phyloP scores from a whole-genome alignment of 2,797 vertebrate species.

The Sciurus carolinensis region DNA sequence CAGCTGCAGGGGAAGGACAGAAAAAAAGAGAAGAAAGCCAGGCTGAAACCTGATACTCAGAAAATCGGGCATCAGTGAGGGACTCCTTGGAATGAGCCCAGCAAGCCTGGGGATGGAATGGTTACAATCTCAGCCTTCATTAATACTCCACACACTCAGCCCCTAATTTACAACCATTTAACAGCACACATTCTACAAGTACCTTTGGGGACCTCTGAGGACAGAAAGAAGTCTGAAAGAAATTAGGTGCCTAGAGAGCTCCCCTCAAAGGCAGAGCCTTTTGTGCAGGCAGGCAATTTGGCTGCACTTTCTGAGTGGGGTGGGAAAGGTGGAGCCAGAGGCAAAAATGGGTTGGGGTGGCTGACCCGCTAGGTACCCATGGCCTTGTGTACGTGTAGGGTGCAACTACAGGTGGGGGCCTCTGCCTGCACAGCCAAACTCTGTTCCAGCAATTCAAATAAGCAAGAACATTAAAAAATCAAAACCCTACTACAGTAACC shows the following conservation, averaged over 20 bases:
- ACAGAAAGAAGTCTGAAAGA: constrained; percentile 69
- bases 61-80: constrained; percentile 77
- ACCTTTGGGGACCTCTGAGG: constrained; percentile 71
- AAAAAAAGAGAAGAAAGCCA: constrained; percentile 62
- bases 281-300: neutral
- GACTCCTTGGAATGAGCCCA: constrained; percentile 82
- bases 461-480: neutral
- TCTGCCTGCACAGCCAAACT: neutral
- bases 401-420: neutral
- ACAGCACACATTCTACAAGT: constrained; percentile 86
- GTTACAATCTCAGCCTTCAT: constrained; percentile 88
- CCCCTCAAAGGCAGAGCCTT: constrained; percentile 22
- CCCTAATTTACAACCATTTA: constrained; percentile 89
- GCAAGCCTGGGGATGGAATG: constrained; percentile 83
- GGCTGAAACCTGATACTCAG: constrained; percentile 85
- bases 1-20: neutral
- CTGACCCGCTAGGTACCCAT: rapidly evolving
- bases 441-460: neutral
- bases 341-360: neutral
- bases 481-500: neutral
- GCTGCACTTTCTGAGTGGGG: too few species aligned
- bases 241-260: constrained; percentile 48
- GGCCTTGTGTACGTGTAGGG: rapidly evolving
- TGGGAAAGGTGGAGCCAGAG: neutral
- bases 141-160: constrained; percentile 85